Percentiles rank a stretch among this genome's conserved stretches.
phyloP scores from a whole-genome alignment of 2,113 vertebrate species.

The Petrocephalus microphthalmus region DNA sequence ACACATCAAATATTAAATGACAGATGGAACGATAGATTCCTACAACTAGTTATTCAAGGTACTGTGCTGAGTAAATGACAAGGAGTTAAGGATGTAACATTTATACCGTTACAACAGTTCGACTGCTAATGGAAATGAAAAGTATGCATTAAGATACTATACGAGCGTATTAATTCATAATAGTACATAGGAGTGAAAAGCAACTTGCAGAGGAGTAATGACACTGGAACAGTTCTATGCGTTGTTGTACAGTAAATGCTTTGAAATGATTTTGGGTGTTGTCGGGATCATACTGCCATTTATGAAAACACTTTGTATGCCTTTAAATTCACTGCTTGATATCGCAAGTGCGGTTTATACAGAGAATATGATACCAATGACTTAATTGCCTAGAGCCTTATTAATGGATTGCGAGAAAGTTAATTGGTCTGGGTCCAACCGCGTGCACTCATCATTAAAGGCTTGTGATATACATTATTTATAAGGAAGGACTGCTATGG shows the following conservation, averaged over 20 bases:
- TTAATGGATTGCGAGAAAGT: not conserved
- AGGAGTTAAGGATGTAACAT: not conserved
- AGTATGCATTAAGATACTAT: not conserved
- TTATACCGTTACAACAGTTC: not conserved
- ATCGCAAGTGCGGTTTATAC: not conserved
- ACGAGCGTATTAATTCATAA: not conserved
- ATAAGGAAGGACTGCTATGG: slow-evolving; percentile 14
- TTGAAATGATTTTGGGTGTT: not conserved
- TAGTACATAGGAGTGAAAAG: not conserved
- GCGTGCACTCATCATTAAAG: not conserved
- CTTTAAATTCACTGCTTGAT: not conserved
- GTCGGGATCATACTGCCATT: not conserved
- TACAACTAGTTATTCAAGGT: not conserved
- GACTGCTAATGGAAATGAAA: not conserved
- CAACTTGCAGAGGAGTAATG: not conserved
- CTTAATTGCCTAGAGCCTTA: not conserved
- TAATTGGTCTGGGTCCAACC: not conserved
- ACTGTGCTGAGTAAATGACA: not conserved
- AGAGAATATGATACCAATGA: not conserved
- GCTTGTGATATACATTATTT: slow-evolving; percentile 20
- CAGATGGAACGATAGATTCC: not conserved
- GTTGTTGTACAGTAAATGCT: not conserved
- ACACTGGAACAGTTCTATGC: not conserved
- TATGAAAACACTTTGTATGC: not conserved
- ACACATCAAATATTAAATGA: not conserved